These are phyloP conservation scores for Gnatocerus cornutus DNA, from an alignment of 2,888 invertebrate species.

Conservation along the genomic window DNA sequence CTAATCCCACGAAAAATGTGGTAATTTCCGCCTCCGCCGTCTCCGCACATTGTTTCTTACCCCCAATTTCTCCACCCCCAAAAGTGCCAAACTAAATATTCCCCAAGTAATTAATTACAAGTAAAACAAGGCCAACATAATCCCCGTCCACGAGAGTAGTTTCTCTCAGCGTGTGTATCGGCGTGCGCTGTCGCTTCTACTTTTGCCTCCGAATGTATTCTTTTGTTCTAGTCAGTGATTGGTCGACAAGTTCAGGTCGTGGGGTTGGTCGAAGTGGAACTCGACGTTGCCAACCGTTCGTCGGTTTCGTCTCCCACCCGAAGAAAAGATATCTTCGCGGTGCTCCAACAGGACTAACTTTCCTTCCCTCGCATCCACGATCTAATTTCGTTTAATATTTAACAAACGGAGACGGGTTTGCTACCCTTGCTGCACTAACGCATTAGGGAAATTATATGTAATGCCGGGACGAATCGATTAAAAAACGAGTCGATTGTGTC, in stretches of 20 bases:
- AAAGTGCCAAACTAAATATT: constrained; percentile 25
- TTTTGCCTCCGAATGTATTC: constrained; percentile 69
- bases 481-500: constrained; percentile 21
- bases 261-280: constrained; percentile 62
- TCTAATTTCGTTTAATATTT: constrained; percentile 47
- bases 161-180: constrained; percentile 18
- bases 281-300: constrained; percentile 46
- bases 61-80: background rate
- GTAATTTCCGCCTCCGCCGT: constrained; percentile 1
- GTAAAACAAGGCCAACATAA: constrained; percentile 14
- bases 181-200: constrained; percentile 44
- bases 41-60: constrained; percentile 1
- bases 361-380: constrained; percentile 1
- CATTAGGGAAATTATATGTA: constrained; percentile 47
- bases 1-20: background rate
- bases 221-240: constrained; percentile 72
- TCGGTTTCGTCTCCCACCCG: constrained; percentile 46
- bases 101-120: constrained; percentile 25
- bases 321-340: constrained; percentile 22
- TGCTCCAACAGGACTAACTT: background rate
- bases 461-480: constrained; percentile 46
- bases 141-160: constrained; percentile 1
- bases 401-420: constrained; percentile 3
- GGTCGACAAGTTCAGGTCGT: constrained; percentile 69
- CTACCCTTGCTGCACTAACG: constrained; percentile 43